Evolutionary conservation across 2,888 invertebrate species (phyloP), one percentile per base, ranked within the genome.

Genomic region (Cosmorhoe ocellata): DNA sequence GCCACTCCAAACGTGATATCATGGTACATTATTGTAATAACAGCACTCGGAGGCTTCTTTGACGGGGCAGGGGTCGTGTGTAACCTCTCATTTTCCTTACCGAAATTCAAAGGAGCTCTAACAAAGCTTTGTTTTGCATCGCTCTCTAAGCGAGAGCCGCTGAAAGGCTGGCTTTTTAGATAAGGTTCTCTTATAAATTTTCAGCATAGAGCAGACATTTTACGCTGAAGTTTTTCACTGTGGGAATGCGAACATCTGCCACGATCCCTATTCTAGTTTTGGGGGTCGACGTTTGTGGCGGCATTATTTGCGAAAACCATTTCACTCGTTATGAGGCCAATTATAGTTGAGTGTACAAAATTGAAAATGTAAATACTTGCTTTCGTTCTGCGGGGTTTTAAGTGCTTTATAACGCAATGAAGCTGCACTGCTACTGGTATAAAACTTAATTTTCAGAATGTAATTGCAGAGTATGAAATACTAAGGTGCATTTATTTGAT

Each of bases 111-210:
- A 90, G 88, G 81, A 82, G 81, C 76, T 76, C 78, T 76, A 81
- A 84, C 88, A 88, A 89, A 86, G 88, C 88, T 86, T 89, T 89
- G 86, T 88, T 89, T 88, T 87, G 85, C 88, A 84, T 86, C 81
- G 83, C 81, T 74, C 79, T 81, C 80, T 79, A 72, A 67, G 67
- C 79, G 74, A 79, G 79, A 81, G 80, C 82, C 74, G 76, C 71
- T 87, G 86, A 88, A 87, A 87, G 80, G 82, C 84, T 81, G 82
- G 78, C 89, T 85, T 89, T 88, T 88, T 86, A 87, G 87, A 86
- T 86, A 87, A 86, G 81, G 83, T 76, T 78, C 83, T 79, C 82
- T 83, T 85, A 85, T 83, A 84, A 83, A 87, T 87, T 87, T 82
- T 69, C 78, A 79, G 75, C 73, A 76, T 76, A 71, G 75, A 77